Conservation (phyloP, 1,140 invertebrate genomes). For the Pollicipes pollicipes region DNA sequence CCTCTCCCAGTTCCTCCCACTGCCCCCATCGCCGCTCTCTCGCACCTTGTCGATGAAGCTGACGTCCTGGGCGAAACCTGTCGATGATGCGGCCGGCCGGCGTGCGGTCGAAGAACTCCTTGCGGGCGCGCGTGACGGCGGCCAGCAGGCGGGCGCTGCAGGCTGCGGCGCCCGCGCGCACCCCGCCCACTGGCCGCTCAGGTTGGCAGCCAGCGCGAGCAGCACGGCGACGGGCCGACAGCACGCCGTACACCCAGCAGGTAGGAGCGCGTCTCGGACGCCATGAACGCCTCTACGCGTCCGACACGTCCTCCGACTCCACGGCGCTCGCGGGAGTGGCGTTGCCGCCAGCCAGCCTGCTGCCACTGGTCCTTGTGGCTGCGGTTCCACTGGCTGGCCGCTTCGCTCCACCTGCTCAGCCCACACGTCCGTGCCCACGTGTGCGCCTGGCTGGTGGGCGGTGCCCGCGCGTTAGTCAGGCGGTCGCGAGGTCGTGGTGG, state of each 20-base stretch:
- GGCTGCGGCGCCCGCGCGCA: slow-evolving; percentile 33
- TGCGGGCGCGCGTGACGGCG: slow-evolving; percentile 39
- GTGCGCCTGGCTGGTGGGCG: slow-evolving; percentile 37
- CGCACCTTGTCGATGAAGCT: slow-evolving; percentile 43
- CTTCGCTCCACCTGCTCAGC: slow-evolving; percentile 39
- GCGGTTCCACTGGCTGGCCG: slow-evolving; percentile 16
- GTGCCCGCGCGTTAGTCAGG: slow-evolving; percentile 15
- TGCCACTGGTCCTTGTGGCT: neutral
- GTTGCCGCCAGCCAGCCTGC: neutral
- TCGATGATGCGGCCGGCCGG: slow-evolving; percentile 36
- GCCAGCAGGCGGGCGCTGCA: slow-evolving; percentile 44
- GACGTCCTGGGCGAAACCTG: slow-evolving; percentile 34
- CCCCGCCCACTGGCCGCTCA: slow-evolving; percentile 25
- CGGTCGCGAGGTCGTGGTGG: neutral
- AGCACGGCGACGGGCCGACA: slow-evolving; percentile 37
- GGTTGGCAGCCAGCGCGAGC: slow-evolving; percentile 35
- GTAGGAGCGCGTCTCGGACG: slow-evolving; percentile 25
- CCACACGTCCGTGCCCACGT: slow-evolving; percentile 43
- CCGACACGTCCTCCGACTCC: neutral
- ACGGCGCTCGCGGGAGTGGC: slow-evolving; percentile 7
- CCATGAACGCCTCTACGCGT: neutral
- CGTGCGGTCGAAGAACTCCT: slow-evolving; percentile 44
- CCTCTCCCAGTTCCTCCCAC: neutral
- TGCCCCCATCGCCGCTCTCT: neutral
- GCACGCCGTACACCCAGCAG: slow-evolving; percentile 35